These are phyloP conservation scores for Cataglyphis hispanica DNA, from an alignment of 1,140 invertebrate species.

Conservation along the genomic window DNA sequence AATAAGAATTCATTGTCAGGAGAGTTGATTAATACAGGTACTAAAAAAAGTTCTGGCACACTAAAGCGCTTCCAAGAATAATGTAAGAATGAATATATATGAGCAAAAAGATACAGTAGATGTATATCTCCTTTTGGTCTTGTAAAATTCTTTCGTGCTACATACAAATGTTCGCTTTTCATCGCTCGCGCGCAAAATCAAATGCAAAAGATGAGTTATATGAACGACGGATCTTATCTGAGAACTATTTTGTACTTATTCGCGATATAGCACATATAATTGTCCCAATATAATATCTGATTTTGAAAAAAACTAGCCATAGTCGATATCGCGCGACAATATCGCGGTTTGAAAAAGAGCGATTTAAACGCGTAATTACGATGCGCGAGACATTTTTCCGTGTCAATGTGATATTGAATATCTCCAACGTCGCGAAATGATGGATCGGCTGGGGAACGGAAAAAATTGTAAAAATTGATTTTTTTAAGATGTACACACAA, in stretches of 20 bases:
- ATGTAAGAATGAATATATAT: neutral
- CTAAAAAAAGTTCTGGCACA: slow-evolving; percentile 37
- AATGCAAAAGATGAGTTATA: neutral
- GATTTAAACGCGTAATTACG: slow-evolving; percentile 39
- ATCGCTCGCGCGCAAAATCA: slow-evolving; percentile 13
- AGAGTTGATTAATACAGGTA: slow-evolving; percentile 62
- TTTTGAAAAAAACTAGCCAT: neutral
- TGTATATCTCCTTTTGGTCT: slow-evolving; percentile 2
- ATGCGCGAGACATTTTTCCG: slow-evolving; percentile 4
- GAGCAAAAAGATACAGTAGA: slow-evolving; percentile 31
- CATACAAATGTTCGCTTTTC: slow-evolving; percentile 51
- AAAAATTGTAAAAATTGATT: slow-evolving; percentile 49
- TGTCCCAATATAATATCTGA: neutral
- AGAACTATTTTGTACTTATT: slow-evolving; percentile 8
- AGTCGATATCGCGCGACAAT: slow-evolving; percentile 30
- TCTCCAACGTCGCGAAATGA: slow-evolving; percentile 47
- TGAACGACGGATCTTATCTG: neutral
- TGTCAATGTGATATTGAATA: slow-evolving; percentile 43
- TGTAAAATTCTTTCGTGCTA: slow-evolving; percentile 51
- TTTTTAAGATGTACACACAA: neutral
- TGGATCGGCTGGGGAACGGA: slow-evolving; percentile 19
- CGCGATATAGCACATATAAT: slow-evolving; percentile 25
- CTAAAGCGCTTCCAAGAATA: slow-evolving; percentile 6
- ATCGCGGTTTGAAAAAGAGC: slow-evolving; percentile 37
- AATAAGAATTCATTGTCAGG: slow-evolving; percentile 34